Evolutionary conservation across 2,888 invertebrate species (phyloP).

Genomic region (Netelia virgata): DNA sequence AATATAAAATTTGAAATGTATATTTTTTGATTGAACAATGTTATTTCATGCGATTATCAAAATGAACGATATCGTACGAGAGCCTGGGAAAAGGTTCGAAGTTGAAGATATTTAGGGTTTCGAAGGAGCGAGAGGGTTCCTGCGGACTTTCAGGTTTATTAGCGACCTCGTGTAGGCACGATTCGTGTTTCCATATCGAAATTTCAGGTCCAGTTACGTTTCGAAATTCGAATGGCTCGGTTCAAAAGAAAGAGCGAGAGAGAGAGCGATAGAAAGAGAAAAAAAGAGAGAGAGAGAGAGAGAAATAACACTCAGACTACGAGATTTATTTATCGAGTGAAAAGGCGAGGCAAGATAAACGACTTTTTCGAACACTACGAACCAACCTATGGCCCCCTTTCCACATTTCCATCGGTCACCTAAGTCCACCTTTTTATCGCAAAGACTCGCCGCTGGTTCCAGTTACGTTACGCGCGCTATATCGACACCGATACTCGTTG

Average conservation of each 20-base stretch:
- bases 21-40: too few species aligned
- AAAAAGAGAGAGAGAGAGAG: constrained; percentile 19
- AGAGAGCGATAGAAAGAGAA: not conserved
- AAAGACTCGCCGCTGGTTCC: constrained; percentile 25
- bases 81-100: not conserved
- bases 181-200: constrained; percentile 24
- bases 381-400: constrained; percentile 30
- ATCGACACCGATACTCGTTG: not conserved
- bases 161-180: not conserved
- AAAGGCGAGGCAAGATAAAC: constrained; percentile 65
- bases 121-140: not conserved
- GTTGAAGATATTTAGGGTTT: not conserved
- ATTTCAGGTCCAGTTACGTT: constrained; percentile 27
- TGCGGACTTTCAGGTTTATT: not conserved
- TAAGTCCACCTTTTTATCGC: constrained; percentile 47
- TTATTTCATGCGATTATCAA: too few species aligned
- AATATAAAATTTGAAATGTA: too few species aligned
- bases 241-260: constrained; percentile 14
- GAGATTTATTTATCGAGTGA: constrained; percentile 60
- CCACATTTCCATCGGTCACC: constrained; percentile 10
- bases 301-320: not conserved
- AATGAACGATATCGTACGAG: too few species aligned
- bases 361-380: constrained; percentile 55
- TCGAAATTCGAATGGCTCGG: constrained; percentile 43
- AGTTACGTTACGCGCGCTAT: constrained; percentile 47